Percentiles rank a stretch among this genome's conserved stretches.
Evolutionary conservation across 2,113 vertebrate species (phyloP).

Genomic region (Thalassarche chlororhynchos): DNA sequence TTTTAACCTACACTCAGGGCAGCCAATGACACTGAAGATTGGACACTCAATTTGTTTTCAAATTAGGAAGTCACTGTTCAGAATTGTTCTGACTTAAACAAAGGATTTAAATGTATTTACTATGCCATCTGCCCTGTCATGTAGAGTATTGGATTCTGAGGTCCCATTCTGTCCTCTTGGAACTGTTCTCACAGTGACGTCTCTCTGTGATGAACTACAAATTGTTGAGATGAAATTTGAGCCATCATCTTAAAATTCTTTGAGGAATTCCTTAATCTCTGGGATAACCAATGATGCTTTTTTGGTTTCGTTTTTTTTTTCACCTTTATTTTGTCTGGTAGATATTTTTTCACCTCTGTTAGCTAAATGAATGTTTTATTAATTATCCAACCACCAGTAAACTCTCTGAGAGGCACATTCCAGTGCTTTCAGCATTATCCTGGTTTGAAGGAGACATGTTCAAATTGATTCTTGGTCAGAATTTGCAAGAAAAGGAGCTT

Average conservation of each 20-base stretch:
- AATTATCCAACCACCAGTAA: neutral
- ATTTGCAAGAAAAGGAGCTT: neutral
- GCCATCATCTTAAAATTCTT: neutral
- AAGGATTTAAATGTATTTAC: neutral
- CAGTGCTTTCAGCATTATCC: neutral
- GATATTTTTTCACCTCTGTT: neutral
- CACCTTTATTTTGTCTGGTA: neutral
- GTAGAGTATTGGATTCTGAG: neutral
- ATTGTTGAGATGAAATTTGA: neutral
- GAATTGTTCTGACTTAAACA: neutral
- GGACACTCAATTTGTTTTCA: neutral
- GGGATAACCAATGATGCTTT: neutral
- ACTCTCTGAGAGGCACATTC: neutral
- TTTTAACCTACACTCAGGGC: neutral
- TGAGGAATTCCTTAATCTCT: neutral
- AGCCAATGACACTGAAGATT: neutral
- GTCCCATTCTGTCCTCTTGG: neutral
- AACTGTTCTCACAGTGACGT: neutral
- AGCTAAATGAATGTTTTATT: neutral
- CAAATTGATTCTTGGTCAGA: neutral
- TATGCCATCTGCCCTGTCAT: neutral
- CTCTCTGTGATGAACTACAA: neutral
- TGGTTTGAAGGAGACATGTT: neutral
- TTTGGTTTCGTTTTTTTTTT: neutral
- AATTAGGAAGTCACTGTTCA: neutral